Conservation (phyloP, 2,888 invertebrate genomes). For the Lathronympha strigana region DNA sequence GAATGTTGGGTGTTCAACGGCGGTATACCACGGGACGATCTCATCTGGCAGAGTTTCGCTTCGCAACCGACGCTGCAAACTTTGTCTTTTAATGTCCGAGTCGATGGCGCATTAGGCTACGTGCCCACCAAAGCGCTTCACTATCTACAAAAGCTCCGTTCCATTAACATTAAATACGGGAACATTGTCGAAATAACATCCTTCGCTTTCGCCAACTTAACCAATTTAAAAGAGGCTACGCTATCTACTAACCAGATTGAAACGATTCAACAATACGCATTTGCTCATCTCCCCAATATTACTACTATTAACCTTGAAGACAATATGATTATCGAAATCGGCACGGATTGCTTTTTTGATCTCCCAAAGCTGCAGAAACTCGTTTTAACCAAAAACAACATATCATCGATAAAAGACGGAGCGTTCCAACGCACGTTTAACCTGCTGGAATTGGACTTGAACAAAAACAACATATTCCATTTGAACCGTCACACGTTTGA, state of each 20-base stretch:
- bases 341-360: slow-evolving; percentile 89
- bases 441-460: slow-evolving; percentile 91
- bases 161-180: slow-evolving; percentile 89
- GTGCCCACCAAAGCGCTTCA: slow-evolving; percentile 89
- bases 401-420: slow-evolving; percentile 92
- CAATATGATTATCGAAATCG: slow-evolving; percentile 90
- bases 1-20: slow-evolving; percentile 91
- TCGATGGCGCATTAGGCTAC: slow-evolving; percentile 87
- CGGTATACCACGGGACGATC: slow-evolving; percentile 87
- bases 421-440: slow-evolving; percentile 90
- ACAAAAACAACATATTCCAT: slow-evolving; percentile 89
- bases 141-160: slow-evolving; percentile 86
- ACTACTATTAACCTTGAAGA: slow-evolving; percentile 89
- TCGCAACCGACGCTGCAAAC: slow-evolving; percentile 88
- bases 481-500: slow-evolving; percentile 91
- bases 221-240: slow-evolving; percentile 86
- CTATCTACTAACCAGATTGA: slow-evolving; percentile 89
- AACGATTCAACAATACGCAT: slow-evolving; percentile 87
- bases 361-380: slow-evolving; percentile 89
- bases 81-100: slow-evolving; percentile 88
- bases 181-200: slow-evolving; percentile 88
- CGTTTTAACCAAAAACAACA: slow-evolving; percentile 92
- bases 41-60: slow-evolving; percentile 89
- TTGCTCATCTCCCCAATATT: slow-evolving; percentile 89
- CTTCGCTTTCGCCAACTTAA: slow-evolving; percentile 89